Evolutionary conservation across 2,797 vertebrate genomes (phyloP), one percentile per base, ranked within the genome.

Genomic region (Liparis tanakae): DNA sequence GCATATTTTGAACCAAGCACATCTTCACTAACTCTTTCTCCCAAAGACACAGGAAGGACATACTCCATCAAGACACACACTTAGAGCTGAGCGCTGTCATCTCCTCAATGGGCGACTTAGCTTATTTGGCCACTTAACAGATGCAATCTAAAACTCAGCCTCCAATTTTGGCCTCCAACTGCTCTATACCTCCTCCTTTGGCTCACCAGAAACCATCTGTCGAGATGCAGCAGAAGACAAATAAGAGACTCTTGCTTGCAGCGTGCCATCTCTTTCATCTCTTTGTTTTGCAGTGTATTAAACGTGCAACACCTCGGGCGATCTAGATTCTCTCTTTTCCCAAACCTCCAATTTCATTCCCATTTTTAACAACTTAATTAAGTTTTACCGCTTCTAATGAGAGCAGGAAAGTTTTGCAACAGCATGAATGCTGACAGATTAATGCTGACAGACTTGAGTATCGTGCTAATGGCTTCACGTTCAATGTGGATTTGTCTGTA

Each of bases 191-290:
- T 73, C 4, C 72, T 78, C 76, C 58, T 76, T 67, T 30, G 30
- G 61, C 72, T 71, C 50, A 83, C 70, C 74, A 78, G 67, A 50
- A 63, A 67, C 81, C 83, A 84, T 88, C 83, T 88, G 80, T 81
- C 50, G 22, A 70, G 71, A 67, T 51, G 65, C 48, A 57, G 70
- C 61, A 68, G 64, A 76, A 75, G 55, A 79, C 62, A 62, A 71
- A 51, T 57, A 46, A 57, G 65, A 76, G 57, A 37, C 66, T 46
- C 4, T 56, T 56, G 62, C 74, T 60, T 37, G 50, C 78, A 69
- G 56, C 20, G 48, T 67, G 62, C 54, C 62, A 68, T 72, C 70
- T 72, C 76, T 55, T 79, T 74, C 46, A 64, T 87, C 74, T 80
- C 64, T 79, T 83, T 74, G 55, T 76, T 79, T 76, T 65, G 43